Base-by-base conservation (phyloP, 2,113 vertebrate species). In the Datnioides undecimradiatus region DNA sequence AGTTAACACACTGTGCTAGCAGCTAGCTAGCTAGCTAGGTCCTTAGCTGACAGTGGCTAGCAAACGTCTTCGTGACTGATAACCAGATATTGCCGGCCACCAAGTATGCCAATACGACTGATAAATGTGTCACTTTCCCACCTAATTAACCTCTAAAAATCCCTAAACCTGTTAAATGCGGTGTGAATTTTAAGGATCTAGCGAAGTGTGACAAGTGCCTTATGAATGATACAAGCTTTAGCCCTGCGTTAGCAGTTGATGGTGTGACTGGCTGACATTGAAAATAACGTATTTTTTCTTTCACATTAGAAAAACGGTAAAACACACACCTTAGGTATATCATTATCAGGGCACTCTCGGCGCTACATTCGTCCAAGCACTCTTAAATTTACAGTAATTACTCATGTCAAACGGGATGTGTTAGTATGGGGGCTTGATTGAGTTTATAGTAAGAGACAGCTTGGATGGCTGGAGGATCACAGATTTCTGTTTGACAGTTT, bases 201-300 rank as follows among this genome's bases (percentile, higher is more conserved):
- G 11, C 64, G 43, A 40, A 68, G 40, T 62, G n/a, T 72, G 59
- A 66, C 63, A 76, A 76, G 74, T 70, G 62, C n/a, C 23, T 52
- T 49, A 57, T 84, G 65, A 74, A 59, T 82, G 85, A 76, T 40
- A 38, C 27, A 45, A 81, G 79, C 67, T 68, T 58, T n/a, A 36
- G 91, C 85, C 86, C 86, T 85, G 68, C 72, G 67, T 81, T 83
- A 86, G 78, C 84, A 45, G 49, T 75, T 69, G n/a, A 45, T 81
- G 59, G 81, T 83, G 36, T 41, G 71, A 73, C 57, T 57, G 51
- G 5, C 49, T 74, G 70, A 62, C 74, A 79, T 65, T 77, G 54
- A 54, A 67, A 25, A 38, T 70, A 21, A 31, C 16, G 3, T 60
- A 17, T 57, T 58, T 14, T 40, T 34, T 23, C 21, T 66, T 19